Conservation (phyloP, 2,113 vertebrate species). For the Burhinus bistriatus region DNA sequence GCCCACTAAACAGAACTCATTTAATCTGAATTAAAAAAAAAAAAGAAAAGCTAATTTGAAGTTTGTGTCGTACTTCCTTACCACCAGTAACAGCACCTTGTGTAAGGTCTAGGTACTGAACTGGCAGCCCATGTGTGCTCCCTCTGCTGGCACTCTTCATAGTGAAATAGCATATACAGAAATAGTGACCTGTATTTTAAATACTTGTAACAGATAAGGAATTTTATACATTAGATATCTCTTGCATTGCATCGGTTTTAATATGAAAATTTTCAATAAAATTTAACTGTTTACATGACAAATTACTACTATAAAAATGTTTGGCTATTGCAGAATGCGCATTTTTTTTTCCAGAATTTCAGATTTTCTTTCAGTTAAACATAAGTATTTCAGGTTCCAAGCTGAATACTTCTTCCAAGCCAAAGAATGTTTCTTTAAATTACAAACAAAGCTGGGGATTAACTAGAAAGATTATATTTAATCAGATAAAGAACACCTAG, state of each 20-base stretch:
- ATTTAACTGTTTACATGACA: background rate
- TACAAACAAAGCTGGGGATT: background rate
- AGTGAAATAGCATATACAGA: accelerated
- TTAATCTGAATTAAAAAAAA: background rate
- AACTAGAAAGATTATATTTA: background rate
- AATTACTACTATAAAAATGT: background rate
- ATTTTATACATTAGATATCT: background rate
- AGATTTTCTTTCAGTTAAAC: background rate
- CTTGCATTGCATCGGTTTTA: background rate
- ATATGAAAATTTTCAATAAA: background rate
- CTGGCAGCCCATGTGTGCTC: background rate
- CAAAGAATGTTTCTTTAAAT: background rate
- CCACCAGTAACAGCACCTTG: background rate
- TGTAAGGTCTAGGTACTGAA: background rate
- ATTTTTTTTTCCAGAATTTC: background rate
- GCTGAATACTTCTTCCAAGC: background rate
- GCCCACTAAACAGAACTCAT: background rate
- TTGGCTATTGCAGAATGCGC: background rate
- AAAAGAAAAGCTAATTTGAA: background rate
- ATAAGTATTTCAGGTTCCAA: background rate
- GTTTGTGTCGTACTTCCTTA: background rate
- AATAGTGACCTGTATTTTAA: background rate
- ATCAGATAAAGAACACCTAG: background rate
- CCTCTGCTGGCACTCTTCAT: constrained; percentile 9
- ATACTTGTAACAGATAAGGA: background rate